These are phyloP conservation scores for Chironomus striatipennis DNA, from an alignment of 1,140 invertebrate genomes.

Conservation along the genomic window DNA sequence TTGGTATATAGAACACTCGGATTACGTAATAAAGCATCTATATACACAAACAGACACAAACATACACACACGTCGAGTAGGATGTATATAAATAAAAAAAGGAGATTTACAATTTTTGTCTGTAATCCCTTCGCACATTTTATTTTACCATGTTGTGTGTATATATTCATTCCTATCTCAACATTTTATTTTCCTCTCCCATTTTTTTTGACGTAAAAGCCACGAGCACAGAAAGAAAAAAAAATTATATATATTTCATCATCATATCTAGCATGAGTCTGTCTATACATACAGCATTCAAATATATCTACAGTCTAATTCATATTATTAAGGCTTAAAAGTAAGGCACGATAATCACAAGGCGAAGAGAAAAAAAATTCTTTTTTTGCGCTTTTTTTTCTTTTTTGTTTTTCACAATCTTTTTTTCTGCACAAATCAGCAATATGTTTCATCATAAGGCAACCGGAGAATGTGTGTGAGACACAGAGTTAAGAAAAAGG, in stretches of 20 bases:
- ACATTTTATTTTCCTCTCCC: neutral
- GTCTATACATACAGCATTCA: neutral
- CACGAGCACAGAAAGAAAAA: neutral
- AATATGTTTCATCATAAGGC: neutral
- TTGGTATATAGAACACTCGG: neutral
- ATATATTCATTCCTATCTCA: neutral
- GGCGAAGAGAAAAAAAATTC: neutral
- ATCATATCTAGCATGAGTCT: neutral
- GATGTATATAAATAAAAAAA: no score
- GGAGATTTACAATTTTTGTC: neutral
- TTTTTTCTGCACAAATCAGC: constrained; percentile 1
- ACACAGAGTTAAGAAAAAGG: no score
- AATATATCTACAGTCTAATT: neutral
- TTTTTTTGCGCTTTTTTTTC: neutral
- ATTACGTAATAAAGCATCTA: neutral
- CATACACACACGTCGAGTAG: no score
- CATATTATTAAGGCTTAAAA: neutral
- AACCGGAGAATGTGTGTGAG: no score
- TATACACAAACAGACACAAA: no score
- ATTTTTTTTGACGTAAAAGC: neutral
- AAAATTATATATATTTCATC: neutral
- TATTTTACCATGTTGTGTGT: neutral
- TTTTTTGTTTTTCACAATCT: neutral
- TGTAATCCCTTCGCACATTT: constrained; percentile 3
- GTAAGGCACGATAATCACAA: neutral